These are phyloP conservation scores for Cydia pomonella DNA, from an alignment of 1,140 invertebrate species.

Conservation along the genomic window DNA sequence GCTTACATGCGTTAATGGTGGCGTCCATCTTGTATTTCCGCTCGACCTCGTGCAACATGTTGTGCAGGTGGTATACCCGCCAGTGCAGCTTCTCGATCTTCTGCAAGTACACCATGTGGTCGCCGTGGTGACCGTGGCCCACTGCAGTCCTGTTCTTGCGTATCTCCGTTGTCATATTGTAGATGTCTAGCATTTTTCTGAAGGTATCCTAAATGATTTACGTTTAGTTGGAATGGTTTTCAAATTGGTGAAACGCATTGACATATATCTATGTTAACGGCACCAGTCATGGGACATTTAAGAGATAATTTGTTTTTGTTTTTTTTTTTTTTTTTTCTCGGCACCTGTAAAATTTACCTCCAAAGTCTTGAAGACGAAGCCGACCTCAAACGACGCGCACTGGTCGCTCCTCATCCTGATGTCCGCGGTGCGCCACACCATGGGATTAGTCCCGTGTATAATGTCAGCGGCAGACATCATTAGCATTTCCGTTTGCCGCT, in stretches of 20 bases:
- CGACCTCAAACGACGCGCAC: neutral
- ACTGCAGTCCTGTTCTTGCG: neutral
- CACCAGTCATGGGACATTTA: too few species aligned
- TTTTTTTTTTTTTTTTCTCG: too few species aligned
- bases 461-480: neutral
- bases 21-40: slow-evolving; percentile 24
- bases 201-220: neutral
- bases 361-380: neutral
- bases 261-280: too few species aligned
- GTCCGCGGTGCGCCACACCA: neutral
- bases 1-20: neutral
- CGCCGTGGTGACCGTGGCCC: too few species aligned
- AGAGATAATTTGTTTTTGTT: too few species aligned
- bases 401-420: neutral
- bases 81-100: neutral
- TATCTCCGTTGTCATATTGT: neutral
- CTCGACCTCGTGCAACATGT: slow-evolving; percentile 20
- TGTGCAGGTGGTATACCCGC: neutral
- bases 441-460: neutral
- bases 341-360: too few species aligned
- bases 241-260: too few species aligned
- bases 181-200: neutral
- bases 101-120: neutral
- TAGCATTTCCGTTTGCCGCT: neutral
- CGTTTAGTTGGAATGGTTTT: too few species aligned